phyloP scores from a whole-genome alignment of 2,888 invertebrate species.

The Drosophila borborema region DNA sequence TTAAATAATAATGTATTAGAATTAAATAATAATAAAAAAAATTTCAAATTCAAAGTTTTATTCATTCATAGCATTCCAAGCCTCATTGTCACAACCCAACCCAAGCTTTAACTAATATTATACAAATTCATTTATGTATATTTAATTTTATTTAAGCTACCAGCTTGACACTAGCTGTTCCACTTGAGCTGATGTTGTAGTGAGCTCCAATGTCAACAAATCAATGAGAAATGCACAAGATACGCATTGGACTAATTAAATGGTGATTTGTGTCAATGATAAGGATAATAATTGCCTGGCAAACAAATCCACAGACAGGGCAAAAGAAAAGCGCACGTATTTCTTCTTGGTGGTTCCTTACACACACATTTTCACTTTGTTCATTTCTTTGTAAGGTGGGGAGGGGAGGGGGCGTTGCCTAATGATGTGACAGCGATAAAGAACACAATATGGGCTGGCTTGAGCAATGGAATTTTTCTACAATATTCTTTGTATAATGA shows the following conservation, averaged over 20 bases:
- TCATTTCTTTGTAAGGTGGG: background rate
- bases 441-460: constrained; percentile 63
- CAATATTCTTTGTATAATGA: constrained; percentile 56
- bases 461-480: constrained; percentile 28
- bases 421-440: constrained; percentile 69
- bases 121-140: background rate
- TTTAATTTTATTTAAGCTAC: background rate
- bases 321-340: constrained; percentile 32
- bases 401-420: constrained; percentile 44
- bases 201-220: constrained; percentile 70
- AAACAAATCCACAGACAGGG: constrained; percentile 63
- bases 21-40: too few relatives aligned
- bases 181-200: constrained; percentile 1
- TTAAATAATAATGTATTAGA: too few relatives aligned
- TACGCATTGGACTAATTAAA: constrained; percentile 79
- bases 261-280: constrained; percentile 81
- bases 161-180: background rate
- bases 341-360: background rate
- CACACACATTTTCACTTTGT: background rate
- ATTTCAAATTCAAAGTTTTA: too few relatives aligned
- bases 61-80: too few relatives aligned
- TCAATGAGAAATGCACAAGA: constrained; percentile 67
- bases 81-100: too few relatives aligned
- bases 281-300: constrained; percentile 79
- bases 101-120: background rate